Evolutionary conservation across 2,888 invertebrate species (phyloP).

Genomic region (Cepaea hortensis): DNA sequence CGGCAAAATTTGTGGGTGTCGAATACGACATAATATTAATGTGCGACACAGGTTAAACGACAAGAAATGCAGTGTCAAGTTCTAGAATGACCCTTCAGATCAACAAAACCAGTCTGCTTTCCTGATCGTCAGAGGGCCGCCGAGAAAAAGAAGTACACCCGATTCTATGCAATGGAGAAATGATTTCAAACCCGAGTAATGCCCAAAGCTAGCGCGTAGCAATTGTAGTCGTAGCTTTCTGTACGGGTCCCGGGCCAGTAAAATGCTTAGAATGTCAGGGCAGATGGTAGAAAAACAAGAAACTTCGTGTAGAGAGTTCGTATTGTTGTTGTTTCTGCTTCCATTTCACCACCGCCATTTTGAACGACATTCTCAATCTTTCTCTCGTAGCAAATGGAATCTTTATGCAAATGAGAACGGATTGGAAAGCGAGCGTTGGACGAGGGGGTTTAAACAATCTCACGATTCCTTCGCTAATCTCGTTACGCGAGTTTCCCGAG

Average conservation of each 20-base stretch:
- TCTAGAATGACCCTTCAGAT: conserved; percentile 40
- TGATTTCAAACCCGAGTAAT: conserved; percentile 5
- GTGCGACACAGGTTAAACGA: conserved; percentile 47
- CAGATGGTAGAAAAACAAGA: conserved; percentile 45
- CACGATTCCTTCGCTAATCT: conserved; percentile 32
- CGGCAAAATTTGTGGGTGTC: conserved; percentile 23
- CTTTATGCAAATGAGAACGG: conserved; percentile 47
- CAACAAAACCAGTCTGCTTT: conserved; percentile 39
- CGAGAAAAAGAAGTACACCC: not conserved
- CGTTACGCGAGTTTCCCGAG: conserved; percentile 26
- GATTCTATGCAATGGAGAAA: conserved; percentile 31
- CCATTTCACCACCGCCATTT: conserved; percentile 39
- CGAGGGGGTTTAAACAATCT: conserved; percentile 34
- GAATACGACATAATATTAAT: conserved; percentile 39
- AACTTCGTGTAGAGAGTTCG: conserved; percentile 31
- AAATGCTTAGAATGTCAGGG: conserved; percentile 18
- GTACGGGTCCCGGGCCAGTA: not conserved
- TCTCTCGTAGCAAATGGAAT: conserved; percentile 40
- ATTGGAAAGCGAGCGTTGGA: conserved; percentile 20
- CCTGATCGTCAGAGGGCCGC: not conserved
- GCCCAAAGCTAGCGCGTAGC: not conserved
- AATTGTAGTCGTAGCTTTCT: not conserved
- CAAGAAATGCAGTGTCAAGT: conserved; percentile 47
- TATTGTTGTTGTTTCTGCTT: conserved; percentile 33
- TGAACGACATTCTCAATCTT: conserved; percentile 31